Evolutionary conservation across 2,113 vertebrate genomes (phyloP), one percentile per base, ranked within the genome.

Genomic region (Crocuta crocuta): DNA sequence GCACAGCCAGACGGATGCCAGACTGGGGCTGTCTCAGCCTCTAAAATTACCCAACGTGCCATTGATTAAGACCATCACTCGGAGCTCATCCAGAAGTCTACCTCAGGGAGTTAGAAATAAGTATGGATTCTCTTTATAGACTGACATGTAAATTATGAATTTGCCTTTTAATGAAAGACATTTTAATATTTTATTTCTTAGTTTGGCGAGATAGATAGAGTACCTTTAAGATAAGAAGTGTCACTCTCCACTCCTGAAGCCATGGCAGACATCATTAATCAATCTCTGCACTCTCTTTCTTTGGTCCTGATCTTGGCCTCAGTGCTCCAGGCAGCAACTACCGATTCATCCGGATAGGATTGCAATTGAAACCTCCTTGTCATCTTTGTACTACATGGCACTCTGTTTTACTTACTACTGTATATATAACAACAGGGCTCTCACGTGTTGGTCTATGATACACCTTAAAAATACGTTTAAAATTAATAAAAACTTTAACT

Each of bases 161-260:
- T 95, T 89, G 71, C 91, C 66, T 98, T 94, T 93, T 97, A 98
- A 97, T 95, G 81, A 93, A 96, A 97, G 93, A 65, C 71, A 92
- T 83, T 95, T 98, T 91, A 97, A 97, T 98, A 98, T 97, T 98
- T 97, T 96, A 98, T 96, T 95, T 87, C 76, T 61, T 89, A 91
- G 92, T 85, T 96, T 97, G 80, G 95, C 24, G 94, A 97, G 94
- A 95, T 85, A 97, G 94, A 95, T 85, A 83, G 93, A 97, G 89
- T 88, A 92, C 85, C 87, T 97, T 95, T 65, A 92, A 89, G 66
- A 93, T 89, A 92, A 91, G 68, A 94, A 80, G 39, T 68, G 33
- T 78, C 31, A 45, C 50, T 82, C 19, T 21, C 13, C 16, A 39
- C 21, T 84, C 7, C 31, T 65, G 83, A 74, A 89, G 43, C 79